Evolutionary conservation across 1,140 invertebrate genomes (phyloP).

Genomic region (Sarcophaga peregrina): DNA sequence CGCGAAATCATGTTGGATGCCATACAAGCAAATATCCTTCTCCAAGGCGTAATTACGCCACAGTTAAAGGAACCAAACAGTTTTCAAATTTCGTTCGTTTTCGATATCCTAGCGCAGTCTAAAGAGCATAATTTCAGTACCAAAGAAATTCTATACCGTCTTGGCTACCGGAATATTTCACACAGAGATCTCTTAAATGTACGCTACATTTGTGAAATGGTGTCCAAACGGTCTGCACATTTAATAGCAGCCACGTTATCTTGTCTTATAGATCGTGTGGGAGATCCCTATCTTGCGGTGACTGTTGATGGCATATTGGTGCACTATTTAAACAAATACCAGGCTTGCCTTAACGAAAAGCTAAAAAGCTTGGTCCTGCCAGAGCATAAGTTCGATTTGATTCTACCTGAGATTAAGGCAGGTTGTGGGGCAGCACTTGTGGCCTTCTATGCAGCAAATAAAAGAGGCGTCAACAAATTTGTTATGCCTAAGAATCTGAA

Average conservation of each 20-base stretch:
- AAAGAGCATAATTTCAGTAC: slow-evolving; percentile 82
- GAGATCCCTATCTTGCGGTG: slow-evolving; percentile 86
- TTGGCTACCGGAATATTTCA: slow-evolving; percentile 78
- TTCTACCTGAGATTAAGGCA: slow-evolving; percentile 97
- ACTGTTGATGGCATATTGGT: slow-evolving; percentile 98
- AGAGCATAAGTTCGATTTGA: slow-evolving; percentile 86
- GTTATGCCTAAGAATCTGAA: too few species aligned
- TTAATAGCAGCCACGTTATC: slow-evolving; percentile 90
- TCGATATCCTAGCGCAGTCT: slow-evolving; percentile 93
- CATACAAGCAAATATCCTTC: slow-evolving; percentile 95
- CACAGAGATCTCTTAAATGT: slow-evolving; percentile 89
- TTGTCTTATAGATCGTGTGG: slow-evolving; percentile 86
- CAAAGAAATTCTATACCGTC: slow-evolving; percentile 84
- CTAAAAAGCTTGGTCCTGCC: slow-evolving; percentile 77
- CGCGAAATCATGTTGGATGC: slow-evolving; percentile 76
- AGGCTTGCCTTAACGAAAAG: slow-evolving; percentile 91
- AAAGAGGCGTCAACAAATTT: not conserved
- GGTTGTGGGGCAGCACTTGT: slow-evolving; percentile 85
- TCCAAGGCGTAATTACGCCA: slow-evolving; percentile 93
- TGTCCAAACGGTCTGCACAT: slow-evolving; percentile 92
- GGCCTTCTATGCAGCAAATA: slow-evolving; percentile 68
- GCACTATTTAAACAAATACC: slow-evolving; percentile 96
- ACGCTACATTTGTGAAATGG: slow-evolving; percentile 88
- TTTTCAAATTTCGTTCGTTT: slow-evolving; percentile 92
- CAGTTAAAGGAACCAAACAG: slow-evolving; percentile 71